Conservation (phyloP, 2,797 vertebrate species). For the Cryptoprocta ferox region DNA sequence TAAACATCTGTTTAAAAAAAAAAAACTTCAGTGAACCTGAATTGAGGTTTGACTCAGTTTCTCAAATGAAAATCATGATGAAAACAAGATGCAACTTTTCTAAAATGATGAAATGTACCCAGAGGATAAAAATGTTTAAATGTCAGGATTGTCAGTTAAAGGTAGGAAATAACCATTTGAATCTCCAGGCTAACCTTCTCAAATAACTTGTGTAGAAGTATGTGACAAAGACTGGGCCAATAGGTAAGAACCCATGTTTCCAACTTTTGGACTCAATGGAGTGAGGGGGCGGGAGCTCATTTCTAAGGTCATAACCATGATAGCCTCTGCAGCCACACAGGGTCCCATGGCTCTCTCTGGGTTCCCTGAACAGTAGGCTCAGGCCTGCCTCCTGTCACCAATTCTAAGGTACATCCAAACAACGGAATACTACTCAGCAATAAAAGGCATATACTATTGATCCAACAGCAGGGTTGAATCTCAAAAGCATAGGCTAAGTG, state of each 20-base stretch:
- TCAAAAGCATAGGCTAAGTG: neutral
- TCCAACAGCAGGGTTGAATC: neutral
- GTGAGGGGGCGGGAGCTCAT: neutral
- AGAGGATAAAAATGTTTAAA: slow-evolving; percentile 21
- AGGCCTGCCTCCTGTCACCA: neutral
- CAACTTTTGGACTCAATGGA: neutral
- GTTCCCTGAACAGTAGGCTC: neutral
- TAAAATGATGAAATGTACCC: neutral
- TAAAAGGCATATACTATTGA: neutral
- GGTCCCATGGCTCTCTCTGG: neutral
- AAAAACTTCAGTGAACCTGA: neutral
- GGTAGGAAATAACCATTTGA: slow-evolving; percentile 2
- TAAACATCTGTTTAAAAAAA: no score
- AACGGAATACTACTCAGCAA: neutral
- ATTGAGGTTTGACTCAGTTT: neutral
- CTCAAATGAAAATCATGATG: neutral
- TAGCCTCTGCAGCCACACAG: neutral
- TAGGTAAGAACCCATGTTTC: neutral
- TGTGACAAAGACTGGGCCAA: no score
- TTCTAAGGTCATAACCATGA: neutral
- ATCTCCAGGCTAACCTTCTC: slow-evolving; percentile 10
- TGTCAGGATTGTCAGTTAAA: slow-evolving; percentile 20
- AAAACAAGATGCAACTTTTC: neutral
- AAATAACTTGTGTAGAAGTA: slow-evolving; percentile 38
- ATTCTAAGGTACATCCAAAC: neutral